Conservation (phyloP, 2,797 vertebrate genomes). For the Cuniculus paca region DNA sequence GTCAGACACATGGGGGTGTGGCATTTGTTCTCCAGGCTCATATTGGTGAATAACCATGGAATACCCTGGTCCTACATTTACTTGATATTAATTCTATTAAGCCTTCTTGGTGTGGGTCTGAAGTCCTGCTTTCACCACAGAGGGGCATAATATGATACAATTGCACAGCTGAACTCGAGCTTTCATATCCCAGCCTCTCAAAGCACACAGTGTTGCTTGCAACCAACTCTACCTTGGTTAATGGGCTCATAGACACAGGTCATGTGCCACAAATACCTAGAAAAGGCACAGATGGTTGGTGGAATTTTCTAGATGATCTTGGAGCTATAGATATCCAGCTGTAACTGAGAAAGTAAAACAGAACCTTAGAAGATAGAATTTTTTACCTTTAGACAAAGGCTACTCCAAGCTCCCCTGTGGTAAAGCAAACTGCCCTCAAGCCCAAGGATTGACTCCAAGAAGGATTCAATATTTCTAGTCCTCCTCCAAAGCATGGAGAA, state of each 20-base stretch:
- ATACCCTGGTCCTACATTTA: background rate
- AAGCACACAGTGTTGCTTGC: background rate
- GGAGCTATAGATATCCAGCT: background rate
- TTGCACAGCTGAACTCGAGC: background rate
- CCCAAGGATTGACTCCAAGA: background rate
- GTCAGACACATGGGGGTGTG: background rate
- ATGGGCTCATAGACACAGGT: rapidly evolving
- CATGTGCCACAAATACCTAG: background rate
- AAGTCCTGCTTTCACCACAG: background rate
- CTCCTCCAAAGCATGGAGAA: background rate
- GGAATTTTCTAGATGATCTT: background rate
- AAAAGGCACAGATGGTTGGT: background rate
- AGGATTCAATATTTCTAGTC: background rate
- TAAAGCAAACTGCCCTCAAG: background rate
- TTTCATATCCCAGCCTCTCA: background rate
- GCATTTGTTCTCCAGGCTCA: background rate
- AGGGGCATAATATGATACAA: rapidly evolving
- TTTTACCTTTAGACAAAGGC: background rate
- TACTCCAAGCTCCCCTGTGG: background rate
- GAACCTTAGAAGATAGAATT: background rate
- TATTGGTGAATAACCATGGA: background rate
- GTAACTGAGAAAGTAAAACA: background rate
- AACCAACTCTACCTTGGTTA: background rate
- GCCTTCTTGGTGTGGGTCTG: no score
- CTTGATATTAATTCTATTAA: background rate